Evolutionary conservation across 2,888 invertebrate species (phyloP), one percentile per base, ranked within the genome.

Genomic region (Drosophila robusta): DNA sequence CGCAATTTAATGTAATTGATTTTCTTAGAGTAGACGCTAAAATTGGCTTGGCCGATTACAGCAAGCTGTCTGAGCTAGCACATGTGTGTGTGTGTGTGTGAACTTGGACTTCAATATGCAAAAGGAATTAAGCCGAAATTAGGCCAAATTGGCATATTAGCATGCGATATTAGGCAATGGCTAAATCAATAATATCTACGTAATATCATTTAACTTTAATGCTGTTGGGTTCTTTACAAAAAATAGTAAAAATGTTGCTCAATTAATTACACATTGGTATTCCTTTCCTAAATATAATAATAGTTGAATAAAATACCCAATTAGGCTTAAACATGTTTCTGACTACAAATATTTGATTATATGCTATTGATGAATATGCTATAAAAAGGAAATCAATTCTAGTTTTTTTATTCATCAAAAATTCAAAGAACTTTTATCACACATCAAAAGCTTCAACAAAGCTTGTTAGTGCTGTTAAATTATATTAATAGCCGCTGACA

Each of bases 1-100:
- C 45, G 62, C 41, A 64, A 68, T 67, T 65, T 55, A 57, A 50
- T 60, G 52, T 66, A 74, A 83, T 87, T 87, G 87, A 83, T 80
- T 74, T 84, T 67, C 11, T 12, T 39, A n/a, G 42, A 29, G 36
- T 42, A 47, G 44, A 58, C 50, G 12, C 38, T 29, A 60, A 44
- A 66, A 70, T 56, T 65, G 54, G 18, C 46, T 34, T 38, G 7
- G 32, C 7, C 44, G 51, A 75, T 68, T 66, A 49, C 51, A 62
- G 62, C 50, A 55, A 55, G 42, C 36, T 46, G 65, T 44, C 51
- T 61, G 62, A 32, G 34, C 12, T 24, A 41, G 18, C n/a, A 39
- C 46, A 5, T 29, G 18, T 18, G 26, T n/a, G 14, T 14, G 16
- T 9, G 26, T 9, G 29, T 51, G 18, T 22, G 24, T 34, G 18